Evolutionary conservation across 2,797 vertebrate genomes (phyloP), one percentile per base, ranked within the genome.

Genomic region (Schizopygopsis malacanthus): DNA sequence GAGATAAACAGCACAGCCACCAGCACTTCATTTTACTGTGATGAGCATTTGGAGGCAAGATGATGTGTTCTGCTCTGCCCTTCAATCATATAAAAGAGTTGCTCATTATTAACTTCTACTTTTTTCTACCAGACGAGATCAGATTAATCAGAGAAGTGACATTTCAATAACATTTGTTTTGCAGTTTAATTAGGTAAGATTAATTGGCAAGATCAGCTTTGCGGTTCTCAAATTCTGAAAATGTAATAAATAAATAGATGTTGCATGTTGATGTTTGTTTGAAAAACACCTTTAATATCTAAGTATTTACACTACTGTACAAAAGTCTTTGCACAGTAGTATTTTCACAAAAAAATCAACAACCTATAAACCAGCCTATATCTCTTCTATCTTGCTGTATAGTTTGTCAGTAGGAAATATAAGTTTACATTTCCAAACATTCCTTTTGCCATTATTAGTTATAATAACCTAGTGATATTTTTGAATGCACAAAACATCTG

Each of bases 181-280:
- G 25, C 13, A 28, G 59, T 75, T 63, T 75, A 83, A 79, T 85
- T 78, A 56, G 61, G n/a, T 16, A 56, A 39, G 83, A 79, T 79
- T 79, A 85, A 85, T 79, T 78, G 39, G 63, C 37, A 79, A 84
- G 75, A 78, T 69, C 45, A 59, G 63, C 50, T 39, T 70, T 67
- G 18, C 33, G 13, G 45, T 63, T 65, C 56, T 83, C 71, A 37
- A 75, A 15, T 75, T n/a, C 39, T 47, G 15, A 47, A 79, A 65
- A 43, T 79, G 2, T 79, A 18, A 43, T 79, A 59, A 59, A 18
- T 59, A 72, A 59, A 78, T 70, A 81, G 20, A 39, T 81, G 22
- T 76, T 20, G 20, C 3, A 45, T 78, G 47, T 70, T 77, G 25
- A 69, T 77, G 59, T 78, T 76, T 69, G 20, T 20, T 54, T 54